phyloP scores from a whole-genome alignment of 2,888 invertebrate genomes.

The Andrena camellia region DNA sequence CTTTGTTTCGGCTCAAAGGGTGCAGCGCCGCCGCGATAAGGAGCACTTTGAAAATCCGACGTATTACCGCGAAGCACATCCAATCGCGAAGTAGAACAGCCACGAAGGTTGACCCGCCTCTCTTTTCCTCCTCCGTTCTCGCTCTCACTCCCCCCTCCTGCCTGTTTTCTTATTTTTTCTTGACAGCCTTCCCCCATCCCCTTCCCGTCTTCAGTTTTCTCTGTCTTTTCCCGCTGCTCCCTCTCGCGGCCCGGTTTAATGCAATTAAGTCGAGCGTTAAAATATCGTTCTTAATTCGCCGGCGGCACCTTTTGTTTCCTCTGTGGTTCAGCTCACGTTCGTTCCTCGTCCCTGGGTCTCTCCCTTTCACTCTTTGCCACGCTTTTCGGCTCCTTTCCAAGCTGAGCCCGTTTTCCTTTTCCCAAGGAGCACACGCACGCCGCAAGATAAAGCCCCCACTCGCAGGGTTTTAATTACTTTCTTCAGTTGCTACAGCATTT shows the following conservation, averaged over 20 bases:
- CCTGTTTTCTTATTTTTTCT: constrained; percentile 45
- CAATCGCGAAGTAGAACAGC: constrained; percentile 66
- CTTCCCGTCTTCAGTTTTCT: constrained; percentile 26
- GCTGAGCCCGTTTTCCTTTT: constrained; percentile 57
- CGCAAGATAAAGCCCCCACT: constrained; percentile 38
- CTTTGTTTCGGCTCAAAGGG: constrained; percentile 67
- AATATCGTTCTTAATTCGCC: constrained; percentile 81
- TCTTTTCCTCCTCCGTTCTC: constrained; percentile 43
- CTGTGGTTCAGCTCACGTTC: constrained; percentile 62
- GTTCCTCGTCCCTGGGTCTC: constrained; percentile 33
- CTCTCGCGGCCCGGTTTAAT: constrained; percentile 73
- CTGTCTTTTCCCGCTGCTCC: constrained; percentile 28
- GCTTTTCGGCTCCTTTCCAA: constrained; percentile 37
- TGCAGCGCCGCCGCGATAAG: constrained; percentile 50
- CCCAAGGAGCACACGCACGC: constrained; percentile 41
- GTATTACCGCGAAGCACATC: constrained; percentile 60
- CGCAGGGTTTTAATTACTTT: constrained; percentile 62
- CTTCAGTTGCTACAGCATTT: constrained; percentile 9
- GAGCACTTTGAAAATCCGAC: constrained; percentile 63
- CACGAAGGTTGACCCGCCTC: constrained; percentile 52
- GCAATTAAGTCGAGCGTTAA: constrained; percentile 81
- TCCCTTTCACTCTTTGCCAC: constrained; percentile 6
- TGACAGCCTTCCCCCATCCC: constrained; percentile 27
- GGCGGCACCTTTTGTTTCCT: constrained; percentile 76
- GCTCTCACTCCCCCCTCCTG: constrained; percentile 9